Conservation (phyloP, 2,113 vertebrate species). For the Labeo rohita region DNA sequence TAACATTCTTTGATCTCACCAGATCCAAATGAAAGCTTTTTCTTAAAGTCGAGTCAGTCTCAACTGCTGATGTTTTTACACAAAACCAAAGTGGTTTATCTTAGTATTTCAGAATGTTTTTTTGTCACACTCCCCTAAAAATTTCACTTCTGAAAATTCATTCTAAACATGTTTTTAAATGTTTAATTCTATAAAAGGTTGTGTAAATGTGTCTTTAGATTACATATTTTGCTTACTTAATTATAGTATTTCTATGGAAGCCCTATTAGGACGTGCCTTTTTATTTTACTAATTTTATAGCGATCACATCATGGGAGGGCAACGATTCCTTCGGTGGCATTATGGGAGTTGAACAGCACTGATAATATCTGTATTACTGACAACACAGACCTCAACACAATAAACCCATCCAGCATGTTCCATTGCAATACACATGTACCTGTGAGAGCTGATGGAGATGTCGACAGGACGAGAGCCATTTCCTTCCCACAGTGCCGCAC, state of each 20-base stretch:
- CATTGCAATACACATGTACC: constrained; percentile 78
- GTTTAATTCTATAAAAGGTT: neutral
- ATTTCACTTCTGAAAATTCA: neutral
- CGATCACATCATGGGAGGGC: neutral
- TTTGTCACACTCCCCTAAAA: neutral
- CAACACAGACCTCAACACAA: constrained; percentile 88
- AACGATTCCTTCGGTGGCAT: neutral
- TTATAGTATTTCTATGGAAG: neutral
- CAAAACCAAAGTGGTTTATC: neutral
- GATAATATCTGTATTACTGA: constrained; percentile 96
- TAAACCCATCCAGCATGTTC: constrained; percentile 93
- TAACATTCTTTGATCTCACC: neutral
- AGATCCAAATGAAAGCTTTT: neutral
- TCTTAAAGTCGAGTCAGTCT: neutral
- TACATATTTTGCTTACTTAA: neutral
- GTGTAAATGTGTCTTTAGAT: neutral
- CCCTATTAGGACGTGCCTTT: neutral
- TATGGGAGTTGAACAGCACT: constrained; percentile 80
- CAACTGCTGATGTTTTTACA: neutral
- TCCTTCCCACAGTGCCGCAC: neutral
- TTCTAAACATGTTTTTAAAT: neutral
- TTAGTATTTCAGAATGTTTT: neutral
- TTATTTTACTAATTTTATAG: neutral
- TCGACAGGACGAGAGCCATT: constrained; percentile 13
- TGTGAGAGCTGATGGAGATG: constrained; percentile 31